Conservation (phyloP, 2,113 vertebrate genomes). For the Casuarius casuarius region DNA sequence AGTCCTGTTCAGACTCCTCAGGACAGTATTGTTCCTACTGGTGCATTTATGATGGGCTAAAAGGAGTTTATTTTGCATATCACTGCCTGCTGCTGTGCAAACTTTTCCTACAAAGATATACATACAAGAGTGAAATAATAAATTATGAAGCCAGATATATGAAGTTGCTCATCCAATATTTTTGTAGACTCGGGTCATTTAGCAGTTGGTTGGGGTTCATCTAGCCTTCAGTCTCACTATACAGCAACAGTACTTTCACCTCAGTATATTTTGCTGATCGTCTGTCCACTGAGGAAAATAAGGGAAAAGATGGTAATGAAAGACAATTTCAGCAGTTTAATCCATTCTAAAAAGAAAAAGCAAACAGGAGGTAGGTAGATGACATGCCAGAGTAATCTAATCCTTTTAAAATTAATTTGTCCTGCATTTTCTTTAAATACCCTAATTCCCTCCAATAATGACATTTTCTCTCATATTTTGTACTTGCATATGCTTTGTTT, state of each 20-base stretch:
- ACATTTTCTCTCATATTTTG: conserved; percentile 33
- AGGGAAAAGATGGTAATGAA: neutral
- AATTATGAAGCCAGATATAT: neutral
- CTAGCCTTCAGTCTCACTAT: neutral
- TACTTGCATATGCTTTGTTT: conserved; percentile 8
- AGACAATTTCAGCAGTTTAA: neutral
- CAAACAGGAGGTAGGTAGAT: neutral
- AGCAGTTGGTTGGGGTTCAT: neutral
- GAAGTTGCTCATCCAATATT: neutral
- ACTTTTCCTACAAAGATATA: neutral
- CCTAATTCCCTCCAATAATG: neutral
- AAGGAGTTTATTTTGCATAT: neutral
- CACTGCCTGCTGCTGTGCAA: neutral
- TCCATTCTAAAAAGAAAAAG: neutral
- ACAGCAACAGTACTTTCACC: neutral
- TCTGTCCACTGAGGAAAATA: neutral
- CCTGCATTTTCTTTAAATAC: conserved; percentile 28
- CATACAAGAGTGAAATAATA: neutral
- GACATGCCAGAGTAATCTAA: neutral
- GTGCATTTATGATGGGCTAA: neutral
- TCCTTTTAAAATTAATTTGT: neutral
- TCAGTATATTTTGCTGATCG: neutral
- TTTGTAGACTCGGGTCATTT: neutral
- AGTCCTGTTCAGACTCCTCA: neutral
- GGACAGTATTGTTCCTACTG: neutral